Evolutionary conservation across 2,113 vertebrate species (phyloP).

Genomic region (Aleadryas rufinucha): DNA sequence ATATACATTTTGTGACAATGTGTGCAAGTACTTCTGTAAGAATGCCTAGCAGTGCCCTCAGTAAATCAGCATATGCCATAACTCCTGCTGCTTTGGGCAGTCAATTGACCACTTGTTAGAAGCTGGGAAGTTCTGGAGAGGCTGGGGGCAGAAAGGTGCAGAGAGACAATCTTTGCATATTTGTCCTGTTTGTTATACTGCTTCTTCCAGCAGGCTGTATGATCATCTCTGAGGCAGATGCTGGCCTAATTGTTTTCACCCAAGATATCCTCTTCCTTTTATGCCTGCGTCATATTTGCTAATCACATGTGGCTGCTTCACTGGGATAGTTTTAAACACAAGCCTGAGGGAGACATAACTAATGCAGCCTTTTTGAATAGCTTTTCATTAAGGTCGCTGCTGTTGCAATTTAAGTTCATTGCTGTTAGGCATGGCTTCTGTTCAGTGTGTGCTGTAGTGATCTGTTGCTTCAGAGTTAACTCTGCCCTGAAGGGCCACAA

Average conservation of each 20-base stretch:
- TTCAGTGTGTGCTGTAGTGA: background rate
- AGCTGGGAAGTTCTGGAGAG: background rate
- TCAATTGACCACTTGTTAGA: background rate
- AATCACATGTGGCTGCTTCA: background rate
- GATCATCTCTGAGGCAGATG: background rate
- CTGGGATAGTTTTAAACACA: background rate
- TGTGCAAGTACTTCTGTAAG: background rate
- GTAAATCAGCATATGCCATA: background rate
- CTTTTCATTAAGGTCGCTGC: background rate
- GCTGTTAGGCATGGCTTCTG: background rate
- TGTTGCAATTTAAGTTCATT: background rate
- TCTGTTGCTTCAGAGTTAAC: background rate
- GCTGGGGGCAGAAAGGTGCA: background rate
- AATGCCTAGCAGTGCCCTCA: background rate
- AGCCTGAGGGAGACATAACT: background rate
- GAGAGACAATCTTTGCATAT: background rate
- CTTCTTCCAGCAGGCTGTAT: accelerated
- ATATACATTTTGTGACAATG: accelerated
- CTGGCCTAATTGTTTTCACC: background rate
- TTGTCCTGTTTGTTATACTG: background rate
- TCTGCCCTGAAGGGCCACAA: background rate
- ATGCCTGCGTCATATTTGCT: background rate
- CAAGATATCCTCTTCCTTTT: background rate
- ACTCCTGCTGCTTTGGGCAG: background rate
- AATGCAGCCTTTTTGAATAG: background rate